These are phyloP conservation scores for Trachelus troglodyta DNA, from an alignment of 2,888 invertebrate species.

Conservation along the genomic window DNA sequence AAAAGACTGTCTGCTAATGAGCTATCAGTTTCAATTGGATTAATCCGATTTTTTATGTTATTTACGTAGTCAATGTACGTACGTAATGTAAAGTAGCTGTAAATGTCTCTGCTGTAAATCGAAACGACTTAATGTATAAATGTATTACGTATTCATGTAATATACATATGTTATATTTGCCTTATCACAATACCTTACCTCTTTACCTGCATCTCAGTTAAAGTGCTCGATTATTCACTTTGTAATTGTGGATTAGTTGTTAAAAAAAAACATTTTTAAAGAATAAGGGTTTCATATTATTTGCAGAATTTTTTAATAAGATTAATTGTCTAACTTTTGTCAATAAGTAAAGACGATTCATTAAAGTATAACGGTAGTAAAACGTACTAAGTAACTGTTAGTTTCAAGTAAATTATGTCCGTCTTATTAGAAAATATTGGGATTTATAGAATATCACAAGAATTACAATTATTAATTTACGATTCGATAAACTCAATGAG, in stretches of 20 bases:
- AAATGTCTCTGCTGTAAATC: too few species aligned
- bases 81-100: constrained; percentile 12
- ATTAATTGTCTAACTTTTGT: not conserved
- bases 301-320: not conserved
- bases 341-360: not conserved
- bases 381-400: not conserved
- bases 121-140: too few species aligned
- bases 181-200: too few species aligned
- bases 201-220: too few species aligned
- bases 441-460: too few species aligned
- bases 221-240: not conserved
- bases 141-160: too few species aligned
- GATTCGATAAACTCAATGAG: too few species aligned
- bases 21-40: constrained; percentile 10
- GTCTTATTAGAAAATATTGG: too few species aligned
- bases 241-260: not conserved
- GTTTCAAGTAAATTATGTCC: not conserved
- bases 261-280: not conserved
- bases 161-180: too few species aligned
- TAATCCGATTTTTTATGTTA: constrained; percentile 25
- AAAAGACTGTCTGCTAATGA: constrained; percentile 1
- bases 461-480: too few species aligned
- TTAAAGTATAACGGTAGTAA: not conserved
- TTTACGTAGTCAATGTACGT: constrained; percentile 33
- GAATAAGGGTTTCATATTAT: not conserved